Base-by-base conservation (phyloP, 1,140 invertebrate species). In the Drosophila nigromelanica region DNA sequence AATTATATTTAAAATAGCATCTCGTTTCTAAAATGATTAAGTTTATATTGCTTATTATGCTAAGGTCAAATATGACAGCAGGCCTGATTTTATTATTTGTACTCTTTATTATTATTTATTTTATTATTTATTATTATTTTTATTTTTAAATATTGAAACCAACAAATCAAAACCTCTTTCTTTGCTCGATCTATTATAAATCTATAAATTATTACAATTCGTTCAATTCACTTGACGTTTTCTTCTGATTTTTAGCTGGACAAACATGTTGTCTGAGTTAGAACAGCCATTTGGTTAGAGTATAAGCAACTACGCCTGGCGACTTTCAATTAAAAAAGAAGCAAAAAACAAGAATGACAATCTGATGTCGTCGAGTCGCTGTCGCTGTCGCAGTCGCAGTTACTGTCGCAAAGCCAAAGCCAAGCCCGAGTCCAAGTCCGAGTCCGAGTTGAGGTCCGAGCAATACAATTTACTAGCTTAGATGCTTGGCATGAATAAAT, bases 251-350 rank as follows among this genome's bases (percentile, higher is more conserved):
- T 7, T 30, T 12, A 1, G 27, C 14, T 27, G 33, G 12, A 14
- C 48, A 42, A 64, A 56, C 15, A 24, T 2, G 43, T 35, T 35
- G 14, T 10, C 0, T 8, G 11, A 78, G 45, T 39, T 52, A 50
- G n/a, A 59, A 54, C 40, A 8, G 3, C 78, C 69, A 37, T 47
- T 69, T 27, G 50, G 43, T 43, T 27, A 86, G 82, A 27, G 81
- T 78, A 87, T 62, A 74, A 52, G 69, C 78, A 87, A 81, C 82
- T 81, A 76, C 70, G 82, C 79, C 72, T 73, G 83, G 83, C 82
- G 82, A 89, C 83, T 89, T 89, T 89, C 83, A 89, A 89, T 89
- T 89, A 89, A 89, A 89, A 89, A 89, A 89, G 85, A 89, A 89
- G 80, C 77, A 83, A 76, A 81, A 87, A 89, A 89, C 76, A 89